Evolutionary conservation across 2,113 vertebrate species (phyloP), one percentile per base, ranked within the genome.

Genomic region (Thomomys bottae): DNA sequence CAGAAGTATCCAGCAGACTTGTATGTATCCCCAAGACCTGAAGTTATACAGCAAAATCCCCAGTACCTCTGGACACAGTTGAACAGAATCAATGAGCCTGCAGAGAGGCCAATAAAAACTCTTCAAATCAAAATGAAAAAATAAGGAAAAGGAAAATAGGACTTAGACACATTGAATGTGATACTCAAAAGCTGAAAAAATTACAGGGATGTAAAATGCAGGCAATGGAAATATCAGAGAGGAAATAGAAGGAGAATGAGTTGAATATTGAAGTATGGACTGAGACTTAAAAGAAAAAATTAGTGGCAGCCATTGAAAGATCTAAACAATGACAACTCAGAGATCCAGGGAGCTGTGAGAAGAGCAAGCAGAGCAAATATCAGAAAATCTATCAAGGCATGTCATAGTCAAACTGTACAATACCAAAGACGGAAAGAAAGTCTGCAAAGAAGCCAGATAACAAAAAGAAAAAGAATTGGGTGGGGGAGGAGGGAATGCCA

Each of bases 401-500:
- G 18, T 77, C 42, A 23, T 38, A 79, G 49, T 79, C 72, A 91
- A 96, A 89, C 32, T 45, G 30, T 10, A 89, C 30, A 42, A 34
- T 49, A 75, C 40, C 24, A 83, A 59, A 87, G 30, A 36, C 54
- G 67, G 67, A 73, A 42, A 84, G 66, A 75, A 68, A 89, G 89
- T n/a, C 24, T 70, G 42, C 9, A 84, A 87, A 80, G 34, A 80
- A 87, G 63, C 8, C 77, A 92, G 7, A 71, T 30, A 20, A 14
- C 28, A 89, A 85, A 80, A 54, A 66, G 14, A n/a, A 64, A 68
- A 87, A 9, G 10, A 20, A 49, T 45, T 73, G n/a, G n/a, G n/a
- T 61, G 21, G 59, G 24, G 24, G 6, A 54, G 15, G 24, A 34
- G 21, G 61, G 4, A 86, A 80, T 59, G 21, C 9, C 23, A 45